These are phyloP conservation scores for Volucella inanis DNA, from an alignment of 2,888 invertebrate genomes.

Conservation along the genomic window DNA sequence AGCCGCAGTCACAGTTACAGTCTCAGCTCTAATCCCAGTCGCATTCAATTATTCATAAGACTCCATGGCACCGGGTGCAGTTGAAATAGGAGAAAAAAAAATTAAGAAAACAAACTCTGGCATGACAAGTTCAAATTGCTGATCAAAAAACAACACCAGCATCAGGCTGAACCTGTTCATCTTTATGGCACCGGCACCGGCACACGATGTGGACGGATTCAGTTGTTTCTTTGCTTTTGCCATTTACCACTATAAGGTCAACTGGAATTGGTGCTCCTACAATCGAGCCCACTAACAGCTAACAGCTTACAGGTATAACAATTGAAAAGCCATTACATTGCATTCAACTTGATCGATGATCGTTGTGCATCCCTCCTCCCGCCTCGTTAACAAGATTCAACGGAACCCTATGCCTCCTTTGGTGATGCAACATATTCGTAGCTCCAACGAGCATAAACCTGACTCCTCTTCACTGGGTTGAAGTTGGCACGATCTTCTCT, in stretches of 20 bases:
- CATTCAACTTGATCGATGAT: constrained; percentile 70
- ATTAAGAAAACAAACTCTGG: constrained; percentile 12
- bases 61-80: neutral
- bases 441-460: constrained; percentile 42
- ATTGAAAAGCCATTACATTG: constrained; percentile 65
- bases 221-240: constrained; percentile 52
- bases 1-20: constrained; percentile 2
- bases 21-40: neutral
- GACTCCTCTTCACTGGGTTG: constrained; percentile 48
- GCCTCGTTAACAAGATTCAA: constrained; percentile 5
- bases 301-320: constrained; percentile 19
- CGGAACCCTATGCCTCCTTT: constrained; percentile 6
- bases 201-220: constrained; percentile 40
- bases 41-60: constrained; percentile 63
- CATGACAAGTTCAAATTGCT: constrained; percentile 60
- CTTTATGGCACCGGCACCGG: constrained; percentile 32
- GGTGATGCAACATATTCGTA: constrained; percentile 52
- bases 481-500: constrained; percentile 49
- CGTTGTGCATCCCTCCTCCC: constrained; percentile 14
- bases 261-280: constrained; percentile 40
- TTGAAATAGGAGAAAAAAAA: neutral
- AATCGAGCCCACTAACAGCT: constrained; percentile 1
- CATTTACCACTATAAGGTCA: constrained; percentile 68
- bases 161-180: constrained; percentile 59
- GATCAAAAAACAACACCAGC: constrained; percentile 42